phyloP scores from a whole-genome alignment of 2,888 invertebrate species.

The Platerodrilus igneus region DNA sequence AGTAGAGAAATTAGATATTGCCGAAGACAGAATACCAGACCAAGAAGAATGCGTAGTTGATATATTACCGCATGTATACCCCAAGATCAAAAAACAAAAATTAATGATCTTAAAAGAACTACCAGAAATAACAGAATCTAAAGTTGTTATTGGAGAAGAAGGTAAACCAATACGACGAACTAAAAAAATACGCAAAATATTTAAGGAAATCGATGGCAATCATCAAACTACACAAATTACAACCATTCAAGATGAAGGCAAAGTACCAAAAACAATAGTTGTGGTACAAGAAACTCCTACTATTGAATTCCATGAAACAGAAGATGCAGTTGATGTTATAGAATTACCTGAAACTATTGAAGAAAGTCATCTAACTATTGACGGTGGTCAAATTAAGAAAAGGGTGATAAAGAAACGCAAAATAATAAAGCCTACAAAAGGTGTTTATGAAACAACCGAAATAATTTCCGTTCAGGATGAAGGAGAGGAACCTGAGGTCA shows the following conservation, averaged over 20 bases:
- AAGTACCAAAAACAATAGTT: conserved; percentile 33
- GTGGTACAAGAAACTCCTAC: conserved; percentile 28
- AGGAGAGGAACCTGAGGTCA: conserved; percentile 43
- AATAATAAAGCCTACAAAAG: conserved; percentile 36
- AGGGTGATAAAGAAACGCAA: conserved; percentile 8
- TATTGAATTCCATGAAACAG: conserved; percentile 10
- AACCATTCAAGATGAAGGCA: conserved; percentile 39
- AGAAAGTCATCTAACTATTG: conserved; percentile 40
- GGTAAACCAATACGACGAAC: conserved; percentile 32
- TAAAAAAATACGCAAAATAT: conserved; percentile 30
- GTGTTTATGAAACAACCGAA: conserved; percentile 34
- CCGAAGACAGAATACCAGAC: conserved; percentile 26
- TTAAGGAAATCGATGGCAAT: conserved; percentile 33
- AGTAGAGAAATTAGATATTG: conserved; percentile 33
- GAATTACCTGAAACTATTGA: too few relatives aligned
- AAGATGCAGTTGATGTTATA: conserved; percentile 18
- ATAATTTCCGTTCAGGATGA: conserved; percentile 39
- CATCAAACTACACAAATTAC: conserved; percentile 37
- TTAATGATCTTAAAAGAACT: conserved; percentile 37
- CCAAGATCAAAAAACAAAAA: conserved; percentile 40
- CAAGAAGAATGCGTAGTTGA: too few relatives aligned
- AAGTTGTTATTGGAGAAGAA: conserved; percentile 32
- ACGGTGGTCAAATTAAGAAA: conserved; percentile 39
- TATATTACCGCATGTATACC: too few relatives aligned
- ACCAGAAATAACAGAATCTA: conserved; percentile 38